Evolutionary conservation across 2,797 vertebrate genomes (phyloP), one percentile per base, ranked within the genome.

Genomic region (Micrastur ruficollis): DNA sequence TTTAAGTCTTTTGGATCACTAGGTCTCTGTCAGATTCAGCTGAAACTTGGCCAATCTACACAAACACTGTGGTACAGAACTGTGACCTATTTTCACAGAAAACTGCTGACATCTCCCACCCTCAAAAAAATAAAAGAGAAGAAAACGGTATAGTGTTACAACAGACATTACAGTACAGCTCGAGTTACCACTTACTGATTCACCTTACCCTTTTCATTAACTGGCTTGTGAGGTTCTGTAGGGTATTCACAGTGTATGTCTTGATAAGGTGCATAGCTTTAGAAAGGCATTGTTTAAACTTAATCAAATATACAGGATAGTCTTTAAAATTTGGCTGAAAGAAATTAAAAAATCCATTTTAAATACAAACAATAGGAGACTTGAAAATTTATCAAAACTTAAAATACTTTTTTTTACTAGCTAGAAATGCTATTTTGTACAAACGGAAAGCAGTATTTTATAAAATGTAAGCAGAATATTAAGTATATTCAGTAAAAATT

Each of bases 191-290:
- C 53, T 74, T 88, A 65, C 46, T 86, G 62, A 50, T 83, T 84
- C 61, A 81, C 81, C 98, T 98, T 98, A 99, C 99, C 99, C 99
- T 98, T 98, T 99, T 99, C 40, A 98, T 98, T 97, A 99, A 98
- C 96, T 99, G 99, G 96, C 95, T 99, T 59, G 99, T 99, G 94
- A 99, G 99, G 97, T 99, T 99, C 93, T 99, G 99, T 90, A 99
- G 98, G 63, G 98, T 99, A 96, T 99, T 99, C 94, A 99, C 98
- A 94, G 99, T 99, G 97, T 99, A 98, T 12, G 98, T 98, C 98
- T 99, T 99, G 98, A 99, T 99, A 90, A 99, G 99, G 92, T 99
- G 99, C 98, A 99, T 98, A 97, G 99, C 99, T 99, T 99, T 99
- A 86, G 99, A 99, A 95, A 99, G 99, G 98, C 99, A 99, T 93